Percentiles rank a stretch among this genome's conserved stretches.
Conservation (phyloP, 2,113 vertebrate species). For the Zosterops pallidus region DNA sequence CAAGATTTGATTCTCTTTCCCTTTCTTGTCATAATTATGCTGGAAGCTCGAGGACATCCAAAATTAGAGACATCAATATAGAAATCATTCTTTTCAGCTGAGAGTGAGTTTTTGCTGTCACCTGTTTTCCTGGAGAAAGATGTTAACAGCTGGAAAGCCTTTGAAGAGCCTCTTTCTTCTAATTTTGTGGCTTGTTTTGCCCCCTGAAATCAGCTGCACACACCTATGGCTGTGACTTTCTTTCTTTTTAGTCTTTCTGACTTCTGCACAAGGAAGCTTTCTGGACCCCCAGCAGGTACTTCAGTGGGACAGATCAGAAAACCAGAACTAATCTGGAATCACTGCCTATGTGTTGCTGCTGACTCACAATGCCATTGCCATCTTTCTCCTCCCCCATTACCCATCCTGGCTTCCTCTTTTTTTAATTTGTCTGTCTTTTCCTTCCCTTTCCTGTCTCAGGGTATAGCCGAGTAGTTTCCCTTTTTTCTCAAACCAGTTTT, state of each 20-base stretch:
- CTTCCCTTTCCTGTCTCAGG: neutral
- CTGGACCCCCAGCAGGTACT: neutral
- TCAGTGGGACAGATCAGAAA: neutral
- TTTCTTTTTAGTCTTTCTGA: neutral
- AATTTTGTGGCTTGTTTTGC: neutral
- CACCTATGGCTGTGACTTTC: neutral
- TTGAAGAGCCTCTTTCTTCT: neutral
- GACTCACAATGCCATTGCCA: fast-evolving
- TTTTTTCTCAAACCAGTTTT: neutral
- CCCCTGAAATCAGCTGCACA: neutral
- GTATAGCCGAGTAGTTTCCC: neutral
- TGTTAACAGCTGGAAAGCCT: neutral
- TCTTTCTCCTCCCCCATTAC: neutral
- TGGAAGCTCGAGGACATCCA: slow-evolving; percentile 13
- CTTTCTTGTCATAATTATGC: neutral
- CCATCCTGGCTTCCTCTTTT: slow-evolving; percentile 28
- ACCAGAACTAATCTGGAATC: neutral
- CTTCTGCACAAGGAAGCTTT: neutral
- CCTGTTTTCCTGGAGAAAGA: neutral
- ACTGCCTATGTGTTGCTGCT: neutral
- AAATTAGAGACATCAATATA: neutral
- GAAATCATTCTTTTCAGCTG: neutral
- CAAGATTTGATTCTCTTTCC: neutral
- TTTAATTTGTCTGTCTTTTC: neutral
- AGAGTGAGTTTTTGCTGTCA: neutral